Evolutionary conservation across 2,113 vertebrate species (phyloP), one percentile per base, ranked within the genome.

Genomic region (Anarrhichthys ocellatus): DNA sequence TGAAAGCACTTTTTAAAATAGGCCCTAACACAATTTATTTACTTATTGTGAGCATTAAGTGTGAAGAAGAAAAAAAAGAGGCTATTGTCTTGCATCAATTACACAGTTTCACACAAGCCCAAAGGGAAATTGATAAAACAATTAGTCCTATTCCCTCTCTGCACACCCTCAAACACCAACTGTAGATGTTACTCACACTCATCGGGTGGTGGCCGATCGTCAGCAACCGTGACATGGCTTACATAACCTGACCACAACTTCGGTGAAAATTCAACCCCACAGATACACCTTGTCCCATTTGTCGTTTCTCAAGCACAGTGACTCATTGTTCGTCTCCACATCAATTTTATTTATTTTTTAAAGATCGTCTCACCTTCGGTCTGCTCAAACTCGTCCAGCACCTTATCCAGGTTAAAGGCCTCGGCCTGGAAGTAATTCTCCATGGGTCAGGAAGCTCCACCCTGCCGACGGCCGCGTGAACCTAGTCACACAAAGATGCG

Each of bases 391-490:
- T 99, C 98, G 81, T 99, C 98, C 96, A 99, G 96, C 92, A 99
- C 98, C 96, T 99, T 99, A 95, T 99, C 98, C 93, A 99, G 96
- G 96, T 99, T 99, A 94, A 97, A 99, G 91, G 98, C 97, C 95
- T 99, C 98, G 94, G 97, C 96, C 96, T 99, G 98, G 94, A 99
- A 99, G 92, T 99, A 99, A 96, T 99, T 99, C 98, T 99, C 98
- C 98, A 99, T 99, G 97, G 90, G 96, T 98, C 94, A 97, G 93
- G 91, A 96, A 95, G 95, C 94, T 92, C 95, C 96, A 93, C 96
- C 94, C 93, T 96, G 96, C 93, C 91, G 86, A 92, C 72, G 89
- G 91, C 90, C 87, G 89, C 71, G 93, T 94, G 95, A 97, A 96
- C 95, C 97, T 98, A 89, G 67, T 88, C 73, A 72, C 56, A 83